These are phyloP conservation scores for Anorthoa munda DNA, from an alignment of 2,888 invertebrate genomes.

Conservation along the genomic window DNA sequence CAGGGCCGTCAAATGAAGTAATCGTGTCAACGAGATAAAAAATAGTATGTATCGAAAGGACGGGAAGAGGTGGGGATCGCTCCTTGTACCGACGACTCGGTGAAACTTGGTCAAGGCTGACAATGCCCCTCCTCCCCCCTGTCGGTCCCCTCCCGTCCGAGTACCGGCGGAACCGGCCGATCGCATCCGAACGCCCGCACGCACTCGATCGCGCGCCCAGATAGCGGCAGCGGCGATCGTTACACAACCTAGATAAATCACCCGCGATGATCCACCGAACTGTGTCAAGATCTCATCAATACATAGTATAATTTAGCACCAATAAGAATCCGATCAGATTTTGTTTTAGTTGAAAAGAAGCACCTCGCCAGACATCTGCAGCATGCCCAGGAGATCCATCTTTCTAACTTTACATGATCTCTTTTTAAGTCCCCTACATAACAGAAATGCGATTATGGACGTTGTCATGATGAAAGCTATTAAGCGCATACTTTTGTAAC, in stretches of 20 bases:
- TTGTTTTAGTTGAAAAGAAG: conserved; percentile 22
- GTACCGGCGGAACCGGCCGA: conserved; percentile 80
- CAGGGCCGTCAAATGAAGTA: conserved; percentile 83
- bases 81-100: conserved; percentile 89
- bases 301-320: conserved; percentile 57
- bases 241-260: conserved; percentile 88
- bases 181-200: conserved; percentile 80
- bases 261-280: conserved; percentile 84
- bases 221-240: conserved; percentile 83
- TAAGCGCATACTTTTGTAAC: conserved; percentile 51
- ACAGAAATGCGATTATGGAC: conserved; percentile 55
- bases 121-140: conserved; percentile 77
- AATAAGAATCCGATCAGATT: conserved; percentile 63
- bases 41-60: conserved; percentile 83
- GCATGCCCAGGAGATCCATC: conserved; percentile 3
- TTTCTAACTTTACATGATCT: conserved; percentile 12
- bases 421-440: conserved; percentile 3
- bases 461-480: conserved; percentile 68
- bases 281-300: conserved; percentile 87
- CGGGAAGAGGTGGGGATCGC: conserved; percentile 90
- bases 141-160: conserved; percentile 74
- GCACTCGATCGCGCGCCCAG: conserved; percentile 84
- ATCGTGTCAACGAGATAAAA: conserved; percentile 87
- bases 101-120: conserved; percentile 91
- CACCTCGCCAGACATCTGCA: conserved; percentile 1